Conservation (phyloP, 2,797 vertebrate genomes). For the Cyprinella venusta region DNA sequence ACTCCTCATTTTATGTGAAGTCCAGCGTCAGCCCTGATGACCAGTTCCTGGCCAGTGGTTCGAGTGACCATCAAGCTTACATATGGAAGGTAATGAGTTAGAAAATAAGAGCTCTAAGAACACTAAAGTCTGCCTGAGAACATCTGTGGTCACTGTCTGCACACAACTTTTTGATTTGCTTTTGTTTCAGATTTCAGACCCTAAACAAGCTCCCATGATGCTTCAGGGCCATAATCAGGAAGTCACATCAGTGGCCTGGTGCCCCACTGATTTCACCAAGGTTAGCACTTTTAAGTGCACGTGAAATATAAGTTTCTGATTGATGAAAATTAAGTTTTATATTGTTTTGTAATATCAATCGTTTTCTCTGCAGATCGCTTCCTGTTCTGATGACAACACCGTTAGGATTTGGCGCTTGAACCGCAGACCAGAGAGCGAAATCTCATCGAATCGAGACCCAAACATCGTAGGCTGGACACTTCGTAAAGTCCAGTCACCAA, state of each 20-base stretch:
- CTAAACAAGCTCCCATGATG: constrained; percentile 81
- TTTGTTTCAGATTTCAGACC: constrained; percentile 84
- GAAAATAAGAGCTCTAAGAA: not conserved
- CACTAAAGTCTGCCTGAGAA: not conserved
- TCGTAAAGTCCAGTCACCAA: constrained; percentile 68
- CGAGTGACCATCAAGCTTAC: constrained; percentile 87
- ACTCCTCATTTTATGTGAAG: constrained; percentile 95
- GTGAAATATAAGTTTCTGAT: too few species aligned
- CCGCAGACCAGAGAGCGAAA: constrained; percentile 67
- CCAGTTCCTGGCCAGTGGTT: constrained; percentile 94
- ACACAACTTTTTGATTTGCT: not conserved
- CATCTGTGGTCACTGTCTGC: not conserved
- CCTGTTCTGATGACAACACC: constrained; percentile 97
- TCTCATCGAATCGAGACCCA: constrained; percentile 70
- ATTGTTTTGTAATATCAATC: not conserved
- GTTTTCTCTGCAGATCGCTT: constrained; percentile 84
- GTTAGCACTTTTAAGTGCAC: constrained; percentile 69
- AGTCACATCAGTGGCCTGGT: constrained; percentile 95
- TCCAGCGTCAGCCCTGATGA: constrained; percentile 91
- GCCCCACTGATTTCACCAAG: constrained; percentile 96
- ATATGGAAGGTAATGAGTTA: constrained; percentile 90
- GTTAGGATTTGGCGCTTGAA: constrained; percentile 90
- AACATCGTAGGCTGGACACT: constrained; percentile 85
- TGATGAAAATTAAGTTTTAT: too few species aligned
- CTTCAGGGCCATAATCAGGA: constrained; percentile 93